Evolutionary conservation across 2,113 vertebrate species (phyloP), one percentile per base, ranked within the genome.

Genomic region (Donacobius atricapilla): DNA sequence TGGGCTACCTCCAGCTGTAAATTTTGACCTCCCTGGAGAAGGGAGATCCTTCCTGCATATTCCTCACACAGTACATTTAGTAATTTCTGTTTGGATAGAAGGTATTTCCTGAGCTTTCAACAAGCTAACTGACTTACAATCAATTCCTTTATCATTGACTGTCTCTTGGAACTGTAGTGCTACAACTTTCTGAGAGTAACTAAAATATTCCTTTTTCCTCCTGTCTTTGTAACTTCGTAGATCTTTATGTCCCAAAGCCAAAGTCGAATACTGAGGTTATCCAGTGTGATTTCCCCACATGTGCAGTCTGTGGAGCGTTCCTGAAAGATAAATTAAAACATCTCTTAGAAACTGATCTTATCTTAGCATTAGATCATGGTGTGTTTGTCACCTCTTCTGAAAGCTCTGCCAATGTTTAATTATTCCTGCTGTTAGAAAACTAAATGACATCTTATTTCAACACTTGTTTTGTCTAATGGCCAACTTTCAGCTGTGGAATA

Each of bases 391-490:
- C 77, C 80, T 95, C 80, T 81, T 83, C 54, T 93, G 72, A 89
- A 83, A 75, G 60, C 80, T 90, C 72, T 93, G 83, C 83, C 72
- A 93, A 35, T 90, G 68, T 95, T 96, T 94, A 89, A 95, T 97
- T 95, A 93, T 83, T 89, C 87, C 81, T 56, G 69, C 81, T 9
- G 69, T 87, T 89, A 82, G 73, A 90, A 96, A 96, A 83, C 70
- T 33, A 95, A 93, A 91, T 7, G 51, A 64, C 83, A 30, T 94
- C 53, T 96, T 87, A 68, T 37, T 92, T 90, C 72, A 84, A 31
- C 10, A 65, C 83, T 95, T 92, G 64, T 83, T 94, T 96, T 97
- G 93, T 94, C 87, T 85, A 9, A 61, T 75, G 78, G 92, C 95
- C 94, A 96, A 11, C 61, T 93, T 91, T 94, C 40, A 57, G 51